Base-by-base conservation (phyloP, 2,888 invertebrate genomes). In the Rhorus exstirpatorius region DNA sequence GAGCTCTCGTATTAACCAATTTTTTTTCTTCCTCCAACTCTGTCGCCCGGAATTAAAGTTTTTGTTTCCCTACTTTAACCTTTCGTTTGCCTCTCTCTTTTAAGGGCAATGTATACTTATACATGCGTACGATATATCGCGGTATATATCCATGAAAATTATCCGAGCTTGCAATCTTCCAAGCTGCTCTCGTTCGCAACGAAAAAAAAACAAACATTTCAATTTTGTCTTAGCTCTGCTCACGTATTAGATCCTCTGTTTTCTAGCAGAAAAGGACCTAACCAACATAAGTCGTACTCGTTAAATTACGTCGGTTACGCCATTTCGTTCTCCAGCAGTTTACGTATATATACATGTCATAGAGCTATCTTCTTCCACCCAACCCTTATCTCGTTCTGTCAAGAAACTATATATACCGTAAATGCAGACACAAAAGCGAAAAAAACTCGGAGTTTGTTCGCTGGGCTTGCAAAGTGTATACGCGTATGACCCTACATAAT, bases 401-500 rank as follows among this genome's bases (percentile, higher is more conserved):
- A 60, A 44, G n/a, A 44, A 46, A 46, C 19, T 41, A 35, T 49
- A 12, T 38, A 21, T 38, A 4, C 10, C 46, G 8, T 12, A 65
- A 26, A 17, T 24, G 44, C 24, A 55, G 6, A 19, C n/a, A 53
- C 38, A 26, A 63, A 61, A 53, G 26, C 14, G 58, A 46, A 14
- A 14, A 49, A 60, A 61, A 38, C 74, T 63, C 26, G 3, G 24
- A 26, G 38, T 24, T 41, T 12, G 74, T 53, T 61, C 38, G 38
- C 41, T 19, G 24, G 21, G 12, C 44, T 53, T 55, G 76, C 51
- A 67, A 60, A 44, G 41, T 19, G 60, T 35, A 21, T 79, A 75
- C 58, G 51, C 35, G 44, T 35, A 68, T 55, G n/a, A 46, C 61
- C 53, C 46, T 12, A 53, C 58, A 35, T 79, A 79, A 79, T 82